phyloP scores from a whole-genome alignment of 1,140 invertebrate genomes.

The Caenorhabditis latens region DNA sequence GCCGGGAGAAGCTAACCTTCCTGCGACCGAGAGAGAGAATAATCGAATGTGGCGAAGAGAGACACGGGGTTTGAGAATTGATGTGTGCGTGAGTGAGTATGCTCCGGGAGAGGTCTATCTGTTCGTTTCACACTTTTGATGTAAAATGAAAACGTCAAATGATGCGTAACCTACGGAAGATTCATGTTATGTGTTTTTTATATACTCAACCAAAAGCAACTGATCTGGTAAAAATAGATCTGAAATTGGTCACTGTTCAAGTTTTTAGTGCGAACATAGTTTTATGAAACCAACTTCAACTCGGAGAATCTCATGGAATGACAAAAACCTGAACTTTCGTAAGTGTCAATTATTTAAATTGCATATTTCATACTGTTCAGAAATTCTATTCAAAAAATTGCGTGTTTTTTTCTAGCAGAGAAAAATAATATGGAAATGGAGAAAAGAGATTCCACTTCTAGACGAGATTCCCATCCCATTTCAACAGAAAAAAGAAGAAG shows the following conservation, averaged over 20 bases:
- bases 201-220: too few relatives aligned
- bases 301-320: too few relatives aligned
- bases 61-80: constrained; percentile 1
- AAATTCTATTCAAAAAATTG: too few relatives aligned
- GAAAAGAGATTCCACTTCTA: background rate
- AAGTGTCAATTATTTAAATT: too few relatives aligned
- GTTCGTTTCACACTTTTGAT: constrained; percentile 32
- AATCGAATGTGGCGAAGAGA: constrained; percentile 46
- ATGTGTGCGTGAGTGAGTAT: constrained; percentile 38
- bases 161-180: background rate
- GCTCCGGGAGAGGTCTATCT: background rate
- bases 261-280: too few relatives aligned
- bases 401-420: too few relatives aligned
- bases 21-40: constrained; percentile 1
- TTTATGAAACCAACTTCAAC: too few relatives aligned
- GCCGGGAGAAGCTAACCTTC: background rate
- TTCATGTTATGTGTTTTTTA: background rate
- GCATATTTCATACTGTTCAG: too few relatives aligned
- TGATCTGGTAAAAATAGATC: too few relatives aligned
- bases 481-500: background rate
- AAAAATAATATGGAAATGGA: background rate
- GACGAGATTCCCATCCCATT: background rate
- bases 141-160: background rate
- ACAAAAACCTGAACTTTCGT: too few relatives aligned
- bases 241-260: too few relatives aligned